Percentiles rank a stretch among this genome's conserved stretches.
These are phyloP conservation scores for Gorsachius magnificus DNA, from an alignment of 2,797 vertebrate genomes.

Conservation along the genomic window DNA sequence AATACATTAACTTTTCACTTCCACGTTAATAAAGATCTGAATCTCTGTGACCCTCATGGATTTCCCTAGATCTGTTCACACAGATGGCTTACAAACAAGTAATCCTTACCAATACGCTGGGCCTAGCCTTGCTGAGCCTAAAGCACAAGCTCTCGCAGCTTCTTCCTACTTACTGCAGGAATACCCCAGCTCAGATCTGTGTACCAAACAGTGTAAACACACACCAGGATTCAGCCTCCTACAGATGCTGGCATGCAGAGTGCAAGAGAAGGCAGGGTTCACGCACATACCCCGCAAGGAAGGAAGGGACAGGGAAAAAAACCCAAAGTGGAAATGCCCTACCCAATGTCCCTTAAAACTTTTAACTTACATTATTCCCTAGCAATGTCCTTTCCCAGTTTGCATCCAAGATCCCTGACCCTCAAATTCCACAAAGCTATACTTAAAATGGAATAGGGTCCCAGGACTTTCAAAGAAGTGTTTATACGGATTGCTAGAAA, in stretches of 20 bases:
- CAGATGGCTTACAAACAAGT: not conserved
- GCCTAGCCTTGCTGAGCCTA: not conserved
- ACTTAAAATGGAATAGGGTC: not conserved
- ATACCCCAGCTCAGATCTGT: not conserved
- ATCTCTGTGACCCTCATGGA: not conserved
- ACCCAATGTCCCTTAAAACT: not conserved
- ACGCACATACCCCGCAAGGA: fast-evolving
- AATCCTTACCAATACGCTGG: fast-evolving
- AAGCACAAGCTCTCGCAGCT: not conserved
- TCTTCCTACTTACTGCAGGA: not conserved
- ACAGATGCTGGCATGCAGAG: not conserved
- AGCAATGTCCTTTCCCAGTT: not conserved
- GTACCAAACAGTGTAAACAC: not conserved
- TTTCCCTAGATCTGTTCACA: not conserved
- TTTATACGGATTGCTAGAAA: not conserved
- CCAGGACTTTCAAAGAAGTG: not conserved
- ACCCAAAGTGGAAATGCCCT: not conserved
- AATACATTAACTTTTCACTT: not conserved
- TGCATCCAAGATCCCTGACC: not conserved
- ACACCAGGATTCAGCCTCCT: not conserved
- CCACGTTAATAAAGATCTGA: not conserved
- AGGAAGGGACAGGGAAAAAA: not conserved
- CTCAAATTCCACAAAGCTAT: not conserved
- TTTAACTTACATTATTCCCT: not conserved
- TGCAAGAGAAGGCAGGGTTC: not conserved